Base-by-base conservation (phyloP, 2,797 vertebrate species). In the Channa striata region DNA sequence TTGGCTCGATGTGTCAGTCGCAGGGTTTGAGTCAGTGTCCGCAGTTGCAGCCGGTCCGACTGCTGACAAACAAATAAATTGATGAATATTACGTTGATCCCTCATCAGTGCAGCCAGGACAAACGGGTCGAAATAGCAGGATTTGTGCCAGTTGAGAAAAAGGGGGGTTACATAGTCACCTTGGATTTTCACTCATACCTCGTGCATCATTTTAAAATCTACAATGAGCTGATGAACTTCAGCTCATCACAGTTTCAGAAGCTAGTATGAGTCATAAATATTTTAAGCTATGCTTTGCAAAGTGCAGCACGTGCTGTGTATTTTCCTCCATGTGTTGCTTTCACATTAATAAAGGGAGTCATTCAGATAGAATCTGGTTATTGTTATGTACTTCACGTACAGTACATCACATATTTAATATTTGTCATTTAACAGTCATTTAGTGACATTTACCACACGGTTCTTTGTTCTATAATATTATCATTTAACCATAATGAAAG, bases 221-320 rank as follows among this genome's bases (percentile, higher is more conserved):
- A 72, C 66, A 78, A 77, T 78, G 71, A 82, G 65, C 43, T 39
- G n/a, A 39, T 67, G 63, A 86, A 84, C 72, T n/a, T n/a, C n/a
- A n/a, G n/a, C n/a, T 74, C 66, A 42, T 83, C 58, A 63, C 61
- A 54, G 76, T 73, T 68, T 85, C 74, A 37, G 53, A 69, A 81
- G 72, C 58, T 76, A 78, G 47, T 43, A n/a, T 57, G 54, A 68
- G 46, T 67, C 57, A 83, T 83, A 47, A 56, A 84, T 84, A 60
- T 66, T 83, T 78, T n/a, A 82, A 59, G 57, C 23, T 39, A 66
- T 62, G 43, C 74, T 63, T 47, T 61, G 33, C 21, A 46, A 43
- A 58, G 69, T 70, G 33, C 40, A 59, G 42, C 6, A 50, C 25
- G 37, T 42, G 23, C 34, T 37, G 60, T 44, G 39, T 36, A 12